Conservation (phyloP, 2,888 invertebrate genomes). For the Cheilosia pagana region DNA sequence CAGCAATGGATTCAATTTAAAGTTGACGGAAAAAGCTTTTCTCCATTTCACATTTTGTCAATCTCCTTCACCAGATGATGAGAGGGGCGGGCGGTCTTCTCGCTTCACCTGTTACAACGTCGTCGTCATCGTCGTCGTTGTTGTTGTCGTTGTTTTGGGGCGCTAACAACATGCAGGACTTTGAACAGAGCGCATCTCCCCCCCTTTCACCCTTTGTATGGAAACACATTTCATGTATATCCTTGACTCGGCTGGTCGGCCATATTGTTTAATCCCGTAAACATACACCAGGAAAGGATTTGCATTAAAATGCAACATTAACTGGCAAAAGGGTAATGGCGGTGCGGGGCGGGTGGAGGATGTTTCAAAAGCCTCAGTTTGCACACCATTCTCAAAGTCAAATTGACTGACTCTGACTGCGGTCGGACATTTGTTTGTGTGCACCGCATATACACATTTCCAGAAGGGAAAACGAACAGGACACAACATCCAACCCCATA, state of each 20-base stretch:
- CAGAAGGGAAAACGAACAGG: not conserved
- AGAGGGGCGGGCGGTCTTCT: not conserved
- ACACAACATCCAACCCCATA: not conserved
- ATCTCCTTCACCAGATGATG: constrained; percentile 1
- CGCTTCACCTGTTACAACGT: constrained; percentile 55
- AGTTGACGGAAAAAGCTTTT: constrained; percentile 72
- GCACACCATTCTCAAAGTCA: constrained; percentile 69
- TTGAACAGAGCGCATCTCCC: not conserved
- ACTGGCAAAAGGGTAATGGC: constrained; percentile 13
- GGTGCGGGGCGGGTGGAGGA: not conserved
- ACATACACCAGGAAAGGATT: constrained; percentile 70
- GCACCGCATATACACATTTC: constrained; percentile 6
- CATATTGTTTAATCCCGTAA: constrained; percentile 74
- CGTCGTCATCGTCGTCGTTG: not conserved
- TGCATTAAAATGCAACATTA: constrained; percentile 75
- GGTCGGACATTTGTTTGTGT: constrained; percentile 70
- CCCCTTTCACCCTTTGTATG: not conserved
- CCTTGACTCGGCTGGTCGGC: constrained; percentile 46
- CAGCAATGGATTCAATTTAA: constrained; percentile 68
- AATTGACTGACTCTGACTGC: constrained; percentile 74
- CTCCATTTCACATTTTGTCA: constrained; percentile 66
- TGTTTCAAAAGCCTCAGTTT: constrained; percentile 64
- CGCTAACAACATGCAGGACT: constrained; percentile 19
- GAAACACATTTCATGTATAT: constrained; percentile 45
- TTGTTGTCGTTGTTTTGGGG: too few relatives aligned